phyloP scores from a whole-genome alignment of 2,888 invertebrate genomes.

The Dryocosmus kuriphilus region DNA sequence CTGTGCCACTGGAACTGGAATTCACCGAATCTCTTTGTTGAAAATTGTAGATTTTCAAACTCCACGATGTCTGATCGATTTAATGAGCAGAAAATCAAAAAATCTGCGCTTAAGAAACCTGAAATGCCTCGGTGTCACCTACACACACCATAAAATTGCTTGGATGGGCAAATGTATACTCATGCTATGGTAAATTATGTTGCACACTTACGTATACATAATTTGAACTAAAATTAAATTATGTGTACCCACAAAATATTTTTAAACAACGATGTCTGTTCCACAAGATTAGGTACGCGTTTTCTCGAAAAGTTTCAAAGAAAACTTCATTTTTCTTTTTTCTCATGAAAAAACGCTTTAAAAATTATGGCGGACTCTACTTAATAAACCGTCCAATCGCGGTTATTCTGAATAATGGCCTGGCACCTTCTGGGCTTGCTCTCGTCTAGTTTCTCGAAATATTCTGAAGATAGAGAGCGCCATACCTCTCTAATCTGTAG shows the following conservation, averaged over 20 bases:
- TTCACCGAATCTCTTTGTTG: conserved; percentile 50
- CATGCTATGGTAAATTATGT: background rate
- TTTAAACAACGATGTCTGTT: background rate
- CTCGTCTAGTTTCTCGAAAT: no score
- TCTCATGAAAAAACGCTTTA: no score
- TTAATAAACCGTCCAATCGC: no score
- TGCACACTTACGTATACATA: background rate
- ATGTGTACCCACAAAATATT: background rate
- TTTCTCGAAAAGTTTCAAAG: no score
- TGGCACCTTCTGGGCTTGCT: no score
- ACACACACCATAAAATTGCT: conserved; percentile 56
- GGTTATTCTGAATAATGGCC: no score
- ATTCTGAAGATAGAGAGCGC: no score
- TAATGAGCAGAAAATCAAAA: background rate
- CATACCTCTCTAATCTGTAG: no score
- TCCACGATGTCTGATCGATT: conserved; percentile 49
- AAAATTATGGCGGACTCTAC: no score
- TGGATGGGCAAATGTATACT: conserved; percentile 60
- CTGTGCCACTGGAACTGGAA: conserved; percentile 62
- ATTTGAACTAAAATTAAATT: background rate
- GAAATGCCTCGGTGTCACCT: conserved; percentile 52
- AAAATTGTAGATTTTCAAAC: conserved; percentile 65
- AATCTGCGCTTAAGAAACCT: conserved; percentile 59
- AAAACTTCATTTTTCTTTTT: no score
- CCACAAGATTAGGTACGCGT: no score